Evolutionary conservation across 2,113 vertebrate species (phyloP), one percentile per base, ranked within the genome.

Genomic region (Calyptomena viridis): DNA sequence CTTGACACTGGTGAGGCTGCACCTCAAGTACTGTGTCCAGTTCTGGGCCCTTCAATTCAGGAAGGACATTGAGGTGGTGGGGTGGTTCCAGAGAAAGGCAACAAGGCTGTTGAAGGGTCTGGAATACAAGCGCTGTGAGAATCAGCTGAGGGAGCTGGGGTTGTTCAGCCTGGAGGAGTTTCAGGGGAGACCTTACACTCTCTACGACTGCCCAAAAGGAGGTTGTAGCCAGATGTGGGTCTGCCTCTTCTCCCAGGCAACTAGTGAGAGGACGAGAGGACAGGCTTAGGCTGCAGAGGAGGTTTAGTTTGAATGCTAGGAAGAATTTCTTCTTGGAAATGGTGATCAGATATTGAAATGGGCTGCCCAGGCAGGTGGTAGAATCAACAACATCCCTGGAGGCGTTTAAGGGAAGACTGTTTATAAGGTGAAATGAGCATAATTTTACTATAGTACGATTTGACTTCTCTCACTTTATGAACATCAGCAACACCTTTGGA

Each of bases 91-190:
- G 0, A 28, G 37, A 15, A 49, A 19, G 24, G 24, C 5, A 40
- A 19, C 1, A 0, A n/a, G 40, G 17, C 42, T 27, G 42, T 8
- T 3, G 0, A 27, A 64, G 6, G 30, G 4, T 11, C 67, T 73
- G 42, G 58, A 64, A 40, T 9, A 35, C 21, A 50, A 40, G 13
- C 27, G 9, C 59, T 23, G 1, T 33, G 35, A 80, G 22, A 14
- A 73, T 4, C 3, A 14, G 27, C 35, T 58, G 50, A 23, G 0
- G 2, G 50, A 80, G 35, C 24, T 73, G 31, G 21, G 16, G 42
- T 27, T 58, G 21, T 37, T 64, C 10, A 50, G 14, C 50, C 30
- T 64, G 58, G 55, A 79, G 14, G 4, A 63, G 16, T 13, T 16
- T 40, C 17, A 14, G 12, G 8, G 18, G 4, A 2, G 6, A 49